Base-by-base conservation (phyloP, 2,113 vertebrate genomes). In the Meles meles region DNA sequence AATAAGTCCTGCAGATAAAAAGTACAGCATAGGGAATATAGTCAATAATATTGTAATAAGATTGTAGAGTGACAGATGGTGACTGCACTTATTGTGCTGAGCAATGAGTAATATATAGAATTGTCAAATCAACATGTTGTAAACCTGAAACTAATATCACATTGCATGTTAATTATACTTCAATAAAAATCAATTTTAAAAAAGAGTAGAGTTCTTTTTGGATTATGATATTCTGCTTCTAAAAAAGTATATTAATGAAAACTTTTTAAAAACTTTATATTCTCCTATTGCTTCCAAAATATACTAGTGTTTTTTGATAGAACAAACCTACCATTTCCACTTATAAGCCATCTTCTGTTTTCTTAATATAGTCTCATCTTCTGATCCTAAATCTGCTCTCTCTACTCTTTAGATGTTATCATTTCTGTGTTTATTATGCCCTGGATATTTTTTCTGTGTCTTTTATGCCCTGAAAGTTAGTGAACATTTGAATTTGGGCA, bases 341-440 rank as follows among this genome's bases (percentile, higher is more conserved):
- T 94, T 98, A 92, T 72, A 63, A 71, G 20, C 18, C 17, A 10
- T 72, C 85, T 96, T 61, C 39, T 92, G 0, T 81, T 96, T 97
- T 90, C 69, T 87, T 97, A 71, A 39, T 93, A 63, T 23, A 86
- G 14, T 65, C 34, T 89, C 39, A n/a, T 89, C 17, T 95, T 96
- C 52, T n/a, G 13, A 44, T 80, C 85, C 42, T 94, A 67, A 67
- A 39, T 89, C 61, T 96, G 13, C 29, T 84, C 14, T 84, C 17
- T 0, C 8, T 44, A 0, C 27, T 93, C 13, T 93, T 49, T 69
- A 92, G 71, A 1, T 95, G 5, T 21, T 9, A 29, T 83, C 39
- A 42, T 69, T 72, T 88, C 47, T 55, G 25, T 93, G 84, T 97
- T 97, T 97, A 61, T 96, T 96, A 61, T 49, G 90, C 34, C 44